A percentile compares a stretch with the other conserved stretches of the same genome.
Conservation (phyloP, 2,797 vertebrate species). For the Harpagifer antarcticus region DNA sequence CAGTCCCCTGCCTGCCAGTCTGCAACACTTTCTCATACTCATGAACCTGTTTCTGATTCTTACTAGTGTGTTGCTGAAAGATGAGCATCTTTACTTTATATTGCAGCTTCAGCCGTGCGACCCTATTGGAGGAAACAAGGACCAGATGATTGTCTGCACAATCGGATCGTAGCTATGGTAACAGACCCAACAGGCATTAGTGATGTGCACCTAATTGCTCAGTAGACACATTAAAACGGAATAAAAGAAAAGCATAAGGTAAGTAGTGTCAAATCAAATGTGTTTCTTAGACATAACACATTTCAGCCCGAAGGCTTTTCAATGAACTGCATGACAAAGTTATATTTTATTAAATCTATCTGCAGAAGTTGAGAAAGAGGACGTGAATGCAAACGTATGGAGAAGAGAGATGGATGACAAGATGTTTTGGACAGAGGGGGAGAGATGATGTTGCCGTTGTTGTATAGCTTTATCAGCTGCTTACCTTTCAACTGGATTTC, state of each 20-base stretch:
- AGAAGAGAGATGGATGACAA: constrained; percentile 70
- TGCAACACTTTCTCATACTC: constrained; percentile 88
- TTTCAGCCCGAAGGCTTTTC: not conserved
- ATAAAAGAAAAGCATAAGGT: constrained; percentile 42
- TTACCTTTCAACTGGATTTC: constrained; percentile 89
- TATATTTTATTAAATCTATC: constrained; percentile 44
- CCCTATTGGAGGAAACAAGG: constrained; percentile 93
- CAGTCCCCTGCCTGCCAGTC: constrained; percentile 84
- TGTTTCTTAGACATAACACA: constrained; percentile 7
- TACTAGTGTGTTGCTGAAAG: constrained; percentile 91
- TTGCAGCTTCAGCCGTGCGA: constrained; percentile 91
- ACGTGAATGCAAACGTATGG: constrained; percentile 56
- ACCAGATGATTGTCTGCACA: constrained; percentile 96
- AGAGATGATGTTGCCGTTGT: constrained; percentile 87
- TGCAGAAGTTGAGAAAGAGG: constrained; percentile 48
- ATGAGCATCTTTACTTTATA: constrained; percentile 95
- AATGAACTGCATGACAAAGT: constrained; percentile 13
- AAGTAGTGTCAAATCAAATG: not conserved
- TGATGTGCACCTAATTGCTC: constrained; percentile 89
- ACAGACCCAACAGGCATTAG: constrained; percentile 93
- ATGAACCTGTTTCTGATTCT: constrained; percentile 89
- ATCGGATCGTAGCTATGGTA: constrained; percentile 97
- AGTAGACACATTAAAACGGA: constrained; percentile 76
- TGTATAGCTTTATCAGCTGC: constrained; percentile 85
- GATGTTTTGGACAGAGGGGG: constrained; percentile 59